Conservation (phyloP, 1,140 invertebrate genomes). For the Diploscapter pachys region DNA sequence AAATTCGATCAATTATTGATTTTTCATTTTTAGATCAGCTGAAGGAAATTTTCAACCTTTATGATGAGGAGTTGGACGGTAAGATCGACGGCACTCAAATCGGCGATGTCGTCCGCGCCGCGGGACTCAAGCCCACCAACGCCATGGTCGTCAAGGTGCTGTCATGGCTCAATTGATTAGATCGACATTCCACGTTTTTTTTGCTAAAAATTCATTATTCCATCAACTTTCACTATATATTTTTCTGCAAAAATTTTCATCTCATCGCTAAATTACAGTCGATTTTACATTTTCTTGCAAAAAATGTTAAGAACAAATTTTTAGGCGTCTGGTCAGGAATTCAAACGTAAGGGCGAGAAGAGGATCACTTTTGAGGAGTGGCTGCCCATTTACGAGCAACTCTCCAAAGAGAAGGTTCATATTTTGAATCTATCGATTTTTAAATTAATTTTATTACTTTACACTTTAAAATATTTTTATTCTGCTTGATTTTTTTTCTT, state of each 20-base stretch:
- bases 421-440: too few species aligned
- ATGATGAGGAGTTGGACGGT: constrained; percentile 57
- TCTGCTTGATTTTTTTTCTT: too few species aligned
- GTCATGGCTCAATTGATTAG: too few species aligned
- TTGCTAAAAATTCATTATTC: too few species aligned
- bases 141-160: constrained; percentile 51
- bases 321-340: constrained; percentile 54
- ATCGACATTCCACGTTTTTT: too few species aligned
- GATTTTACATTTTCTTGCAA: neutral
- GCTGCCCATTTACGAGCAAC: constrained; percentile 91
- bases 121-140: constrained; percentile 57
- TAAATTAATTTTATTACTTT: too few species aligned
- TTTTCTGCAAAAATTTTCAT: too few species aligned
- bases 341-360: constrained; percentile 67
- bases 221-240: too few species aligned
- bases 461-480: too few species aligned
- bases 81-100: constrained; percentile 59
- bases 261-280: too few species aligned
- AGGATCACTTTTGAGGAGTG: constrained; percentile 87
- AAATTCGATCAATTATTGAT: too few species aligned
- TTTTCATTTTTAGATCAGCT: constrained; percentile 42
- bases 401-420: constrained; percentile 77
- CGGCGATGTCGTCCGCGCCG: constrained; percentile 57
- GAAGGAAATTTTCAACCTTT: constrained; percentile 59
- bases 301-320: neutral